Base-by-base conservation (phyloP, 2,113 vertebrate genomes). In the Lepus americanus region DNA sequence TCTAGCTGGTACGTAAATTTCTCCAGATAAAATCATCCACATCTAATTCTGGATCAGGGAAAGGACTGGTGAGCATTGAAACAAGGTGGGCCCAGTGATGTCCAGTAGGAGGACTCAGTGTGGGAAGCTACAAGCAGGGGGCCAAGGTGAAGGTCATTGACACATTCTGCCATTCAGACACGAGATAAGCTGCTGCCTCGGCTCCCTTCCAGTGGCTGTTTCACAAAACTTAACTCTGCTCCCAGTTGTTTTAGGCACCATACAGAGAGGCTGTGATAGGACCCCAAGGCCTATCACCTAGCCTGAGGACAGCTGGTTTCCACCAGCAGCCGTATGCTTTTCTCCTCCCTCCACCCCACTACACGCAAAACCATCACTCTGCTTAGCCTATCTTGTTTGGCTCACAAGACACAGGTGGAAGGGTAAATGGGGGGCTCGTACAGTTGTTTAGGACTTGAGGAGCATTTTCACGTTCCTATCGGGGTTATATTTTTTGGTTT, bases 1-100 rank as follows among this genome's bases (percentile, higher is more conserved):
- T 63, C 33, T 88, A 78, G 14, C 82, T 53, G 12, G 53, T 33
- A 94, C 82, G 31, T 83, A 23, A 83, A 79, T 53, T 33, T 90
- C 79, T 82, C 33, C n/a, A 89, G 27, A 76, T 79, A 64, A 83
- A 87, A 67, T 22, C 51, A 64, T 29, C 53, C 33, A 49, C 33
- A 53, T 22, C 31, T 23, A 87, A 5, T 33, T 81, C 36, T n/a
- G 20, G 33, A 66, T 79, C 3, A 74, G 17, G 9, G 36, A 84
- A 69, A 83, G 20, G 14, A 10, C 39, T 80, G 29, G 3, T 59
- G 9, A 36, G 8, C 73, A 16, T 77, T 66, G 29, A 73, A 61
- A 86, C 36, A 67, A 79, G 14, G 44, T 31, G 72, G n/a, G 33
- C 29, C 4, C 31, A 61, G 36, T 19, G 22, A 31, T 70, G 27